These are phyloP conservation scores for Dufourea novaeangliae DNA, from an alignment of 1,140 invertebrate species.

Conservation along the genomic window DNA sequence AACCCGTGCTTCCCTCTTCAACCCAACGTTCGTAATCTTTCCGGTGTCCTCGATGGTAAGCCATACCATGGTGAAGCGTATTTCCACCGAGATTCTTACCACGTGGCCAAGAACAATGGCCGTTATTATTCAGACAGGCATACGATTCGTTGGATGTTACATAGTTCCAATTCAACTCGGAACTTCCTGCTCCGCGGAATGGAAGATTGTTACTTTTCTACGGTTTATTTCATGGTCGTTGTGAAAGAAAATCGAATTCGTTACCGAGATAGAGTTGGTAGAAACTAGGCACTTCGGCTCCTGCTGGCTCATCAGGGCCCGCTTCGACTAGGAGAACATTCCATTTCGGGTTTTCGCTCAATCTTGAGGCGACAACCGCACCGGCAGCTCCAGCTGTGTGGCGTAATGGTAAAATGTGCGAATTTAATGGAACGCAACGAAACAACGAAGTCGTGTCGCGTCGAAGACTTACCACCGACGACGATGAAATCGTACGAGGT, in stretches of 20 bases:
- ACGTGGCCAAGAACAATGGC: slow-evolving; percentile 75
- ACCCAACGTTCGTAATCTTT: slow-evolving; percentile 85
- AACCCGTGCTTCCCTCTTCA: slow-evolving; percentile 81
- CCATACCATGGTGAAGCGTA: slow-evolving; percentile 85
- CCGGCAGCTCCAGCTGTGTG: slow-evolving; percentile 76
- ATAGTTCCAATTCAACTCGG: slow-evolving; percentile 95
- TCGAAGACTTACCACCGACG: slow-evolving; percentile 87
- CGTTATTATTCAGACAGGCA: slow-evolving; percentile 86
- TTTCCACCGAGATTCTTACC: slow-evolving; percentile 83
- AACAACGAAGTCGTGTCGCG: not conserved
- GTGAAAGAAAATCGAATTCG: not conserved
- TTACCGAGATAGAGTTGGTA: slow-evolving; percentile 67
- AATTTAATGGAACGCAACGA: not conserved
- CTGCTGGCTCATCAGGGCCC: slow-evolving; percentile 79
- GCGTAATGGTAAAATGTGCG: slow-evolving; percentile 60
- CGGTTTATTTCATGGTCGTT: not conserved
- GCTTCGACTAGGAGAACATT: slow-evolving; percentile 83
- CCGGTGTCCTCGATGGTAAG: slow-evolving; percentile 86
- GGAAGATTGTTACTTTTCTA: not conserved
- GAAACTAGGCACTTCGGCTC: slow-evolving; percentile 72
- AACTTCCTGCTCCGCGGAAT: slow-evolving; percentile 81
- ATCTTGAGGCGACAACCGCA: slow-evolving; percentile 74
- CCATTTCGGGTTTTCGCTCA: slow-evolving; percentile 77
- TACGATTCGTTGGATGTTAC: slow-evolving; percentile 91
- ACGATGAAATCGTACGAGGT: slow-evolving; percentile 88